Percentiles rank a stretch among this genome's conserved stretches.
phyloP scores from a whole-genome alignment of 2,888 invertebrate genomes.

The Amblyjoppa fuscipennis region DNA sequence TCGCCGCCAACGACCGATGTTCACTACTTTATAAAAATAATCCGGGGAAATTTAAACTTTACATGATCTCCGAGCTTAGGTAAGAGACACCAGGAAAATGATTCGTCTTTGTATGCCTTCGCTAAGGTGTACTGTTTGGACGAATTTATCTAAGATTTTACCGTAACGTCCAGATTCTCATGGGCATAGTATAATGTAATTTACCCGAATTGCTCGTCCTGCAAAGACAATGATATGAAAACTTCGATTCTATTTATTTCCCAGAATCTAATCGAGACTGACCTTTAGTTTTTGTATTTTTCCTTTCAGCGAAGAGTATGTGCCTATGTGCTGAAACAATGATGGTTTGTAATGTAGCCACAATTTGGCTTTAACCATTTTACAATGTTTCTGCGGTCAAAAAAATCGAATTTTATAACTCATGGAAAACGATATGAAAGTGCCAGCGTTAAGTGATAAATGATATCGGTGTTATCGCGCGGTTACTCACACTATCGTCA shows the following conservation, averaged over 20 bases:
- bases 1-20: constrained; percentile 21
- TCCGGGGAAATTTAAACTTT: constrained; percentile 92
- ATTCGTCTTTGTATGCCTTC: constrained; percentile 94
- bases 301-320: constrained; percentile 97
- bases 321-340: constrained; percentile 97
- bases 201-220: constrained; percentile 96
- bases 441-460: background rate
- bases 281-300: constrained; percentile 98
- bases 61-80: constrained; percentile 94
- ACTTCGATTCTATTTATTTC: constrained; percentile 13
- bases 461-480: background rate
- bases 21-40: constrained; percentile 90
- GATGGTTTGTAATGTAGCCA: constrained; percentile 96
- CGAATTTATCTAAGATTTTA: constrained; percentile 91
- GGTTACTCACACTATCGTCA: constrained; percentile 89
- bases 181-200: constrained; percentile 92
- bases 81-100: constrained; percentile 96
- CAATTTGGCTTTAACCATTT: constrained; percentile 90
- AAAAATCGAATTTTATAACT: constrained; percentile 30
- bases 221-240: constrained; percentile 57
- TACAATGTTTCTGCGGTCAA: constrained; percentile 92
- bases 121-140: constrained; percentile 93
- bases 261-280: constrained; percentile 60
- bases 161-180: constrained; percentile 90
- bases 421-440: constrained; percentile 1